A percentile compares a stretch with the other conserved stretches of the same genome.
phyloP scores from a whole-genome alignment of 2,797 vertebrate species.

The Crypturellus tataupa region DNA sequence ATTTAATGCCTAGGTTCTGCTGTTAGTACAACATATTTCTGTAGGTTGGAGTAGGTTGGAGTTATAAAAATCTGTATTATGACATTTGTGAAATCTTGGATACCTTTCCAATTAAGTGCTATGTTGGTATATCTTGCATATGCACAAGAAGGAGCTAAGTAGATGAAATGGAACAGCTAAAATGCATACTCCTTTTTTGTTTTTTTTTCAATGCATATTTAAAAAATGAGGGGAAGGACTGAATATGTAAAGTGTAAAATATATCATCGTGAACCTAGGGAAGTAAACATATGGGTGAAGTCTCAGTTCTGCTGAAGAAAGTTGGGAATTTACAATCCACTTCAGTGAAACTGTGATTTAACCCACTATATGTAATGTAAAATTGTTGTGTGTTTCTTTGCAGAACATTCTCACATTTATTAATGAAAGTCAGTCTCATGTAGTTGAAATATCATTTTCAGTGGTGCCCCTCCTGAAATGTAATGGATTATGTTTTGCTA shows the following conservation, averaged over 20 bases:
- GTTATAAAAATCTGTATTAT: slow-evolving; percentile 73
- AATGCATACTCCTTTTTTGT: slow-evolving; percentile 23
- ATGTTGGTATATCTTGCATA: slow-evolving; percentile 12
- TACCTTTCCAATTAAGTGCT: slow-evolving; percentile 51
- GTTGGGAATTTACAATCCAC: neutral
- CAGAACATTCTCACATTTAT: neutral
- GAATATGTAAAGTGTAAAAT: slow-evolving; percentile 29
- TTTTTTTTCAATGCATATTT: slow-evolving; percentile 52
- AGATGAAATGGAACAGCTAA: slow-evolving; percentile 37
- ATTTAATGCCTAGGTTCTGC: slow-evolving; percentile 33
- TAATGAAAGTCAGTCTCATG: neutral
- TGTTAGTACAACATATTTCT: slow-evolving; percentile 72
- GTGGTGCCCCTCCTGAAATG: neutral
- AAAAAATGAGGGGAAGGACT: slow-evolving; percentile 28
- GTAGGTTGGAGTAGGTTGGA: slow-evolving; percentile 66
- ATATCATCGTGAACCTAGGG: neutral
- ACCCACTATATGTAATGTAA: neutral
- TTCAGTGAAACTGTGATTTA: neutral
- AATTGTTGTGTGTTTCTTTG: neutral
- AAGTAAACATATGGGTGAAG: neutral
- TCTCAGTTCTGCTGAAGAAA: neutral
- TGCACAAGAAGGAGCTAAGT: neutral
- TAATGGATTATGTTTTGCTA: neutral
- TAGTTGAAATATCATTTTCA: neutral
- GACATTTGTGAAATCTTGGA: slow-evolving; percentile 69